Conservation (phyloP, 2,888 invertebrate genomes). For the Synanthedon vespiformis region DNA sequence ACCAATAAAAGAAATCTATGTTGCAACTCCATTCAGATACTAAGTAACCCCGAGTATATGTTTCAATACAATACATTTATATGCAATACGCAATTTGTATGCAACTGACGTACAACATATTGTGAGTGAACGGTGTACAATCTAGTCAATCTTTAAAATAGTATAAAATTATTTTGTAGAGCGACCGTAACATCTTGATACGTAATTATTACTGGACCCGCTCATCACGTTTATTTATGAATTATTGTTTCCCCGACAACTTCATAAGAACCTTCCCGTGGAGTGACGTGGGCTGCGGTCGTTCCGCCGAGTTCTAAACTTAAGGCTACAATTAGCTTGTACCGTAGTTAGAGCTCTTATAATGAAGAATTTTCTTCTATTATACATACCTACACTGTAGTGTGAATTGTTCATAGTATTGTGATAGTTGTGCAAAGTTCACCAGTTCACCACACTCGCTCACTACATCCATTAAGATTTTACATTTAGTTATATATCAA, state of each 20-base stretch:
- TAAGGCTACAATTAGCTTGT: background rate
- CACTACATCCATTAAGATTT: no score
- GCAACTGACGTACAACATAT: background rate
- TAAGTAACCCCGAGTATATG: no score
- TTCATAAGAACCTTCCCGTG: constrained; percentile 8
- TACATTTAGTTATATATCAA: no score
- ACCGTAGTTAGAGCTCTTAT: no score
- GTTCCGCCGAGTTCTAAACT: background rate
- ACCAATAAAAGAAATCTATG: no score
- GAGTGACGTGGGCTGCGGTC: constrained; percentile 10
- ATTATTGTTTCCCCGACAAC: constrained; percentile 10
- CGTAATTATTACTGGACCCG: constrained; percentile 4
- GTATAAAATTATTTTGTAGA: background rate
- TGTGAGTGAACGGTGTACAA: background rate
- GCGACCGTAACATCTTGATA: constrained; percentile 13
- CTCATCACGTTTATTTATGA: constrained; percentile 7
- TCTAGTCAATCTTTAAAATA: constrained; percentile 7
- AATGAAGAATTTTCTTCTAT: no score
- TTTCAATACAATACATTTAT: no score
- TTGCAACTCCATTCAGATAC: no score
- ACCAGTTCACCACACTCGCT: no score
- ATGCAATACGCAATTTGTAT: background rate
- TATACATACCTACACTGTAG: no score
- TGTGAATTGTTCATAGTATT: no score
- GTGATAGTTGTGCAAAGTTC: no score